A percentile compares a stretch with the other conserved stretches of the same genome.
These are phyloP conservation scores for Chinchilla lanigera DNA, from an alignment of 2,113 vertebrate genomes.

Conservation along the genomic window DNA sequence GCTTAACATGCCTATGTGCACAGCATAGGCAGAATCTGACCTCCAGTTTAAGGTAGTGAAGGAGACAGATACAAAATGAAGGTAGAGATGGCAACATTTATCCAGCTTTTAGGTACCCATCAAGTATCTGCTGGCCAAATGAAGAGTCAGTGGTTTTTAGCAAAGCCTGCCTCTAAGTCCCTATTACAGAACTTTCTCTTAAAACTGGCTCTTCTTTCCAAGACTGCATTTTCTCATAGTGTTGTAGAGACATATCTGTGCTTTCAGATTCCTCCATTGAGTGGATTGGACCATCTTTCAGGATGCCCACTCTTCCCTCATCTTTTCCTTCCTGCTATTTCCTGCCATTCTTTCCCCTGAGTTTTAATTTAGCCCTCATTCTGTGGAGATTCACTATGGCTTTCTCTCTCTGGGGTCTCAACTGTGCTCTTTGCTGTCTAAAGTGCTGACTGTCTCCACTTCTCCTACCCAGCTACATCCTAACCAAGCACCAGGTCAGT, in stretches of 20 bases:
- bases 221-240: neutral
- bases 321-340: neutral
- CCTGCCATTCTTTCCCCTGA: neutral
- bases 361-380: neutral
- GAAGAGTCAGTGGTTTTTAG: neutral
- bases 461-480: neutral
- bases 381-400: neutral
- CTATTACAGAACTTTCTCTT: neutral
- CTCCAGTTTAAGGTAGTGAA: neutral
- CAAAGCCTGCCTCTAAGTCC: neutral
- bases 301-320: neutral
- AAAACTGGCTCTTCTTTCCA: neutral
- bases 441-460: no score
- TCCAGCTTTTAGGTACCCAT: neutral
- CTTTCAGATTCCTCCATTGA: neutral
- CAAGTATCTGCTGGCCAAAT: neutral
- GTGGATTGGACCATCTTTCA: neutral
- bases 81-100: neutral
- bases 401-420: neutral
- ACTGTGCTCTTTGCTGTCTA: neutral
- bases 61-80: neutral
- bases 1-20: neutral
- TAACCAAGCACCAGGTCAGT: neutral
- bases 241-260: neutral
- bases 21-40: neutral